A percentile compares a stretch with the other conserved stretches of the same genome.
Conservation (phyloP, 2,888 invertebrate species). For the Plutella xylostella region DNA sequence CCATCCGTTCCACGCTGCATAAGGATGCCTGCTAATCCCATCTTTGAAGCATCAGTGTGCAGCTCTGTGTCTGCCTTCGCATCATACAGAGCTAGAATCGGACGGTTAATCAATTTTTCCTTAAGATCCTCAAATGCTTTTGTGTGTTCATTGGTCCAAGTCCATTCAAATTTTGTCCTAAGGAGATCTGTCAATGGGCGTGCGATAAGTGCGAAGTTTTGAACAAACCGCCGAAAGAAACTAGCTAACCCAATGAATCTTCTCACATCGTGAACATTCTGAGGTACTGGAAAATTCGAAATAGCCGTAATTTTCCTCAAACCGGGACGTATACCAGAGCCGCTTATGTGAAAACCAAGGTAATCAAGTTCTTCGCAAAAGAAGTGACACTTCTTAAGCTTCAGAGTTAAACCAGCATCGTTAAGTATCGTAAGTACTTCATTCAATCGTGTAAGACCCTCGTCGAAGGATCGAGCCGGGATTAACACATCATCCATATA, state of each 20-base stretch:
- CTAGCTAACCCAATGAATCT: slow-evolving; percentile 24
- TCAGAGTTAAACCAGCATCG: slow-evolving; percentile 20
- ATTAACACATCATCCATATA: slow-evolving; percentile 4
- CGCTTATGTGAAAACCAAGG: slow-evolving; percentile 21
- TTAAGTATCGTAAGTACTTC: slow-evolving; percentile 17
- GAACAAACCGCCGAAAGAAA: slow-evolving; percentile 26
- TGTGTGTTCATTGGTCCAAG: slow-evolving; percentile 18
- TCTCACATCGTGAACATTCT: slow-evolving; percentile 21
- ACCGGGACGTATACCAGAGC: slow-evolving; percentile 21
- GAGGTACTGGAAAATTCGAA: slow-evolving; percentile 18
- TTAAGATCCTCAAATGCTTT: slow-evolving; percentile 23
- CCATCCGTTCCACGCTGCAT: slow-evolving; percentile 20
- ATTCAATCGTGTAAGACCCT: not conserved
- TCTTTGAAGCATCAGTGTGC: slow-evolving; percentile 31
- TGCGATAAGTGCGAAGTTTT: slow-evolving; percentile 20
- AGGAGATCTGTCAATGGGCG: slow-evolving; percentile 21
- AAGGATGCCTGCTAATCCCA: slow-evolving; percentile 26
- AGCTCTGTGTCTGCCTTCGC: slow-evolving; percentile 21
- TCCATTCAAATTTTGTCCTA: slow-evolving; percentile 15
- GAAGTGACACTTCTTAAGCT: slow-evolving; percentile 23
- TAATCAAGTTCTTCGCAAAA: slow-evolving; percentile 21
- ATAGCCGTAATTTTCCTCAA: slow-evolving; percentile 13
- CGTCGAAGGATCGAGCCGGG: not conserved
- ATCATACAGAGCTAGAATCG: slow-evolving; percentile 26
- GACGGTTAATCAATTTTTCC: slow-evolving; percentile 18